phyloP scores from a whole-genome alignment of 2,888 invertebrate genomes.

The Hermodice carunculata region DNA sequence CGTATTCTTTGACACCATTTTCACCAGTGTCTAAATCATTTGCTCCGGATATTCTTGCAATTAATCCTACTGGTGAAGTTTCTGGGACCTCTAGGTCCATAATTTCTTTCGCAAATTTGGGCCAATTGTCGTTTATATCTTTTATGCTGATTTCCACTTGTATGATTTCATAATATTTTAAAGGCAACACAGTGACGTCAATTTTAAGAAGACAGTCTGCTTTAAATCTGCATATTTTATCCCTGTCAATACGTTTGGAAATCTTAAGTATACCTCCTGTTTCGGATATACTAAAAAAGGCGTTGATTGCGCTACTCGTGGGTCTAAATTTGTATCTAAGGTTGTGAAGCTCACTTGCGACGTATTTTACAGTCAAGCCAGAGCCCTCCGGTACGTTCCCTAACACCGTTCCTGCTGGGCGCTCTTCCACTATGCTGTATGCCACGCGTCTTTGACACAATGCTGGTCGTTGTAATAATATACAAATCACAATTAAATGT shows the following conservation, averaged over 20 bases:
- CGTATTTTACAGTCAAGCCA: slow-evolving; percentile 15
- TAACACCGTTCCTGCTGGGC: slow-evolving; percentile 19
- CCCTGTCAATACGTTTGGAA: slow-evolving; percentile 13
- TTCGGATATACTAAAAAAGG: slow-evolving; percentile 6
- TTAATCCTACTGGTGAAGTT: slow-evolving; percentile 31
- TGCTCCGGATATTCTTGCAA: slow-evolving; percentile 62
- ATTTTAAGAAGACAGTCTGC: slow-evolving; percentile 14
- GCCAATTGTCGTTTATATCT: slow-evolving; percentile 54
- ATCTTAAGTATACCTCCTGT: slow-evolving; percentile 1
- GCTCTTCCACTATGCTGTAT: slow-evolving; percentile 29
- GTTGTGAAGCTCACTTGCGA: neutral
- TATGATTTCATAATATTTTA: slow-evolving; percentile 74
- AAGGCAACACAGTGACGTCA: slow-evolving; percentile 16
- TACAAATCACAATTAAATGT: no score
- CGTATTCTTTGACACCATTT: slow-evolving; percentile 78
- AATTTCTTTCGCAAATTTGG: slow-evolving; percentile 37
- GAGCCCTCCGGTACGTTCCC: slow-evolving; percentile 29
- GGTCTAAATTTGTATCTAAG: neutral
- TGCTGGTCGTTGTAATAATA: no score
- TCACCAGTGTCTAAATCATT: slow-evolving; percentile 89
- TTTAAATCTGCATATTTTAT: slow-evolving; percentile 18
- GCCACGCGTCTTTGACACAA: no score
- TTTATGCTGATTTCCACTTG: slow-evolving; percentile 39
- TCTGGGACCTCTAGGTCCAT: slow-evolving; percentile 37
- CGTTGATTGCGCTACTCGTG: neutral